These are phyloP conservation scores for Poecilobothrus nobilitatus DNA, from an alignment of 2,888 invertebrate genomes.

Conservation along the genomic window DNA sequence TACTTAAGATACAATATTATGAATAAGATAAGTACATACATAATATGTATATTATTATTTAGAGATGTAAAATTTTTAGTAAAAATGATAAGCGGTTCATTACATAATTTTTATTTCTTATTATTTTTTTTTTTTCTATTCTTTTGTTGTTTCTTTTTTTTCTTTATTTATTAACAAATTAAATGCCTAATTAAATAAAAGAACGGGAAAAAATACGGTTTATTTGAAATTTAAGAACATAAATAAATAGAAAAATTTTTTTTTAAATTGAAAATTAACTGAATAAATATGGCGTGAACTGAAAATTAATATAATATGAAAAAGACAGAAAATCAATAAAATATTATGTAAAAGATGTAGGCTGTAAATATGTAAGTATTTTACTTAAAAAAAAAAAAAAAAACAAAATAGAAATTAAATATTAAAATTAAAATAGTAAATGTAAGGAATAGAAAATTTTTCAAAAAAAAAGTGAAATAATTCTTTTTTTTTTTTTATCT, in stretches of 20 bases:
- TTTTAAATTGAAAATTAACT: no score
- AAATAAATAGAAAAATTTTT: background rate
- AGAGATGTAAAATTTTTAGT: background rate
- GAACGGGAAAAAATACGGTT: background rate
- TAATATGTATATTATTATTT: background rate
- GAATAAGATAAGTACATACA: background rate
- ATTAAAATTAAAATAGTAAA: no score
- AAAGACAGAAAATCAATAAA: no score
- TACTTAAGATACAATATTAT: background rate
- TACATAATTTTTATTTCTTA: background rate
- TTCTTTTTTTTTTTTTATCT: no score
- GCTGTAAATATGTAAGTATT: no score
- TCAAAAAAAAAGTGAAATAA: no score
- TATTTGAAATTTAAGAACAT: background rate
- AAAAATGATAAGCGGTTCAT: background rate
- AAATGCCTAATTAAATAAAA: background rate
- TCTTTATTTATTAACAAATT: constrained; percentile 1
- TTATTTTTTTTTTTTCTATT: background rate
- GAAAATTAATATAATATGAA: no score
- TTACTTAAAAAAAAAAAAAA: no score
- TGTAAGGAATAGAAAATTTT: no score
- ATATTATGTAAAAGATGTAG: no score
- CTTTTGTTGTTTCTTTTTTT: background rate
- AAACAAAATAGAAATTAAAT: no score
- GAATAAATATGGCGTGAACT: no score